Evolutionary conservation across 2,888 invertebrate genomes (phyloP), one percentile per base, ranked within the genome.

Genomic region (Lathronympha strigana): DNA sequence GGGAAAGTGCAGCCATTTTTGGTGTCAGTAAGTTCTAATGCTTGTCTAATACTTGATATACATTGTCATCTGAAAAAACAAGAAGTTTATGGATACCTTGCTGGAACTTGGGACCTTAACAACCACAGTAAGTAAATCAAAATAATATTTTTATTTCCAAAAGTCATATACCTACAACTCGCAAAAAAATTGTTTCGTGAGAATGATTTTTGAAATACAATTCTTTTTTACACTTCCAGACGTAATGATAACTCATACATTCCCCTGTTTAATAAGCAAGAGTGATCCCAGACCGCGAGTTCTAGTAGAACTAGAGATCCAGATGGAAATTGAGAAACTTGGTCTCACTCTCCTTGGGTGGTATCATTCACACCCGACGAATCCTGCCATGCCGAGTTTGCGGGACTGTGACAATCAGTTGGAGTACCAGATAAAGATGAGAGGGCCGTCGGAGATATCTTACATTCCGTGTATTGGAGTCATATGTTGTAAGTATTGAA

Each of bases 71-170:
- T 98, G 74, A 97, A 97, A n/a, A 96, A 95, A 79, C 96, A 96
- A 74, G 98, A 98, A 92, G 97, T 98, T 13, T 97, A 97, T 78
- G 99, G 99, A n/a, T 99, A 98, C 84, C 90, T 99, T 57, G 98
- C 97, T 57, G 98, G 99, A 3, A 95, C 96, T 66, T 99, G 98
- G 98, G 98, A 98, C 87, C 95, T 97, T 61, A 97, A 97, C 83
- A 94, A 95, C 68, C 98, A 98, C 79, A 97, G 98, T 98, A 94
- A 94, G 95, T 93, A 36, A n/a, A n/a, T 23, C 28, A n/a, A 51
- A 40, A 31, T 17, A 28, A 13, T 25, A 17, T 49, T 13, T 13
- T 33, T 25, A 49, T 28, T 2, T 15, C 8, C 1, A 25, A 9
- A 1, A 6, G 2, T 3, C 15, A 25, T 8, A n/a, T 49, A 3